Conservation (phyloP, 2,797 vertebrate species). For the Eulemur albifrons region DNA sequence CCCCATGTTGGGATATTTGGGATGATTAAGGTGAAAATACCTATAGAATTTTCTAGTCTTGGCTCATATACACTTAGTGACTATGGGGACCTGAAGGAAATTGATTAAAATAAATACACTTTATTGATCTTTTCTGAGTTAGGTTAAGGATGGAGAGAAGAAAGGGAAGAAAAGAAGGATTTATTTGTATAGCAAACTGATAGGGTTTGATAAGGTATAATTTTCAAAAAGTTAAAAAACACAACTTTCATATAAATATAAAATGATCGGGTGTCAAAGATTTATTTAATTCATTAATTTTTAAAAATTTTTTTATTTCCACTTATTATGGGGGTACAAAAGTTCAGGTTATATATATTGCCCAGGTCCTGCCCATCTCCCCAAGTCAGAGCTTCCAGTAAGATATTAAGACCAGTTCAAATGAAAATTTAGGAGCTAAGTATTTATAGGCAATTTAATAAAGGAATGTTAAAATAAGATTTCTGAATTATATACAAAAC, state of each 20-base stretch:
- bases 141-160: background rate
- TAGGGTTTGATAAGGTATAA: background rate
- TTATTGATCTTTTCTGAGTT: background rate
- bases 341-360: no score
- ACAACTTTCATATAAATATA: background rate
- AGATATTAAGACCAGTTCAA: conserved; percentile 29
- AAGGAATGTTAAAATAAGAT: background rate
- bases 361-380: no score
- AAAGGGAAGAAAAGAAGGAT: background rate
- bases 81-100: conserved; percentile 3
- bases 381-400: background rate
- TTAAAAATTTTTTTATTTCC: no score
- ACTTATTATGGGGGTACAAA: no score
- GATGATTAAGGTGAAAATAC: background rate
- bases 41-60: conserved; percentile 23
- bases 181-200: background rate
- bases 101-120: conserved; percentile 18
- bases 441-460: conserved; percentile 3
- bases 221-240: conserved; percentile 1
- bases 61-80: background rate
- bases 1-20: background rate
- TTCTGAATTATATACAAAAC: background rate
- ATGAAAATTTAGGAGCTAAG: conserved; percentile 37
- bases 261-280: background rate
- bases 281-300: conserved; percentile 39